Base-by-base conservation (phyloP, 2,797 vertebrate species). In the Schizothorax lantsangensis region DNA sequence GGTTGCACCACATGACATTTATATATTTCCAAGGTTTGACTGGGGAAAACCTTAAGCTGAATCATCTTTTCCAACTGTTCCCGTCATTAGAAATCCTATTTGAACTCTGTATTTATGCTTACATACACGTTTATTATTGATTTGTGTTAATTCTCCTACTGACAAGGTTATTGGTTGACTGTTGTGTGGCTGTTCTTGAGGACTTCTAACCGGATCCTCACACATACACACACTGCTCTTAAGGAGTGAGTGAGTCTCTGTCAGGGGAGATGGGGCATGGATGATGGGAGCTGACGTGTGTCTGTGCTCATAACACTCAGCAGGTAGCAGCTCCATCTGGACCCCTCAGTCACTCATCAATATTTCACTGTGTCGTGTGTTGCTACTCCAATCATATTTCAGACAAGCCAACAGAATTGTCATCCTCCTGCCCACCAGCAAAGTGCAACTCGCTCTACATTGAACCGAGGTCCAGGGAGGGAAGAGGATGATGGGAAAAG, bases 291-390 rank as follows among this genome's bases (percentile, higher is more conserved):
- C 88, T 82, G 95, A 96, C 93, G 85, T 86, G 88, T 94, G 94
- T 94, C 93, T 91, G 83, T 92, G 91, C 93, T 91, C 82, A 95
- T 96, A 95, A 96, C 90, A 91, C 93, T 95, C 95, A 95, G 91
- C 90, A 94, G 93, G 91, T 93, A 92, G 91, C 88, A 89, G 86
- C 89, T 95, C 95, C 95, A 95, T 95, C 93, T 96, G 95, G 93
- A 95, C 85, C 84, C 88, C 90, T 86, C 86, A 93, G 86, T 89
- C 81, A 52, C 73, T 95, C 93, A 95, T 95, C 90, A 95, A 96
- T 96, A 95, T 95, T 95, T 91, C 90, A 95, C 12, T 57, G 78
- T 68, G 81, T 81, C 77, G 59, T 83, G 83, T 69, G 43, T 81
- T 69, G 75, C 75, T 78, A 68, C 72, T 81, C 83, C 78, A 62